A percentile compares a stretch with the other conserved stretches of the same genome.
These are phyloP conservation scores for Hormaphis cornu DNA, from an alignment of 1,140 invertebrate genomes.

Conservation along the genomic window DNA sequence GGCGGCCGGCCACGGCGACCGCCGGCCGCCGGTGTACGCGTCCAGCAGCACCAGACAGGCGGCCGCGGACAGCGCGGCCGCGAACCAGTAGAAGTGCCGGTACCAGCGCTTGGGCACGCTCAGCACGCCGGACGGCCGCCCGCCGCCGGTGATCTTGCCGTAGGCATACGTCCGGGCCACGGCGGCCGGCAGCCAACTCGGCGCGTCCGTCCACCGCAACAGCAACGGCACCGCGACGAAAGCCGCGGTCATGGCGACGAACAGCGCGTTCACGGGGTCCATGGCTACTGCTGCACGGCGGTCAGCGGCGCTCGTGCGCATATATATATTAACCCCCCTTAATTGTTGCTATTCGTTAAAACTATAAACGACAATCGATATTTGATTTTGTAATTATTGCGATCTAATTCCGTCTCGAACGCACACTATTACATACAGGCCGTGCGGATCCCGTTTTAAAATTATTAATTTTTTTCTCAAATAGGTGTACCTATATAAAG, in stretches of 20 bases:
- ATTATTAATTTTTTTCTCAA: too few species aligned
- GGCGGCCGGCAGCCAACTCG: background rate
- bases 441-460: too few species aligned
- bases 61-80: background rate
- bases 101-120: conserved; percentile 14
- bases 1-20: background rate
- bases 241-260: background rate
- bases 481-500: too few species aligned
- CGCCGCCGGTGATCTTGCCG: conserved; percentile 3
- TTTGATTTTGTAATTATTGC: too few species aligned
- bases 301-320: too few species aligned
- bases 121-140: background rate
- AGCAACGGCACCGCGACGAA: background rate
- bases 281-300: background rate
- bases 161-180: background rate
- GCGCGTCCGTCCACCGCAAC: background rate
- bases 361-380: too few species aligned
- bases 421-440: too few species aligned
- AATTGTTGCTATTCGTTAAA: too few species aligned
- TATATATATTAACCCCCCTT: too few species aligned
- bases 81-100: background rate
- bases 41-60: background rate
- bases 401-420: too few species aligned
- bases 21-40: background rate
- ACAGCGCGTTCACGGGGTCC: background rate